These are phyloP conservation scores for Ceyx margarethae DNA, from an alignment of 2,113 vertebrate genomes.

Conservation along the genomic window DNA sequence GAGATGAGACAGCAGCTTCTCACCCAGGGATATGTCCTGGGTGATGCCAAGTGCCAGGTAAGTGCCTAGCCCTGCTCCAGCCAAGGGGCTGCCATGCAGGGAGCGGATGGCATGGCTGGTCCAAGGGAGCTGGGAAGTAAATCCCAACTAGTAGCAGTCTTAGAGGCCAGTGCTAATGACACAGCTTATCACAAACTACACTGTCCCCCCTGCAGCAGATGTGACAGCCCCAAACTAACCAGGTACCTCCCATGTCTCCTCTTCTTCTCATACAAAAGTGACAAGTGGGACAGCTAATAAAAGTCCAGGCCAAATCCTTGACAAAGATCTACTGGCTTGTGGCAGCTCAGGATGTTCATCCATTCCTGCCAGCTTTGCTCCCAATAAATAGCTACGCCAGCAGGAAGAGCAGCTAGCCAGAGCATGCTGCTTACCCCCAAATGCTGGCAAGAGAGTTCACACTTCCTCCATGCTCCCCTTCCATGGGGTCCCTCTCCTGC, in stretches of 20 bases:
- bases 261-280: conserved; percentile 17
- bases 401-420: rapidly evolving
- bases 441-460: not conserved
- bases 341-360: not conserved
- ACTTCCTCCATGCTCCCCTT: not conserved
- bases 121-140: not conserved
- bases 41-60: not conserved
- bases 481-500: not conserved
- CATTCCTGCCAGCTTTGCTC: not conserved
- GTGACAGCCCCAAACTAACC: conserved; percentile 37
- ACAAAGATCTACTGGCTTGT: not conserved
- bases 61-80: not conserved
- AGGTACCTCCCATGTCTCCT: not conserved
- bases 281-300: conserved; percentile 29
- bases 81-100: not conserved
- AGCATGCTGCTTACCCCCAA: not conserved
- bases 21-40: not conserved
- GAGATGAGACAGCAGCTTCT: not conserved
- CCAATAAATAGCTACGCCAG: not conserved
- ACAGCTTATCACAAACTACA: not conserved
- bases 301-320: conserved; percentile 29
- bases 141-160: not conserved
- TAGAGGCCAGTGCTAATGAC: not conserved
- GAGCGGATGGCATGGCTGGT: not conserved
- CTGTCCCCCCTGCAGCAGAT: conserved; percentile 20